Evolutionary conservation across 2,888 invertebrate genomes (phyloP).

Genomic region (Rotaria magnacalcarata): DNA sequence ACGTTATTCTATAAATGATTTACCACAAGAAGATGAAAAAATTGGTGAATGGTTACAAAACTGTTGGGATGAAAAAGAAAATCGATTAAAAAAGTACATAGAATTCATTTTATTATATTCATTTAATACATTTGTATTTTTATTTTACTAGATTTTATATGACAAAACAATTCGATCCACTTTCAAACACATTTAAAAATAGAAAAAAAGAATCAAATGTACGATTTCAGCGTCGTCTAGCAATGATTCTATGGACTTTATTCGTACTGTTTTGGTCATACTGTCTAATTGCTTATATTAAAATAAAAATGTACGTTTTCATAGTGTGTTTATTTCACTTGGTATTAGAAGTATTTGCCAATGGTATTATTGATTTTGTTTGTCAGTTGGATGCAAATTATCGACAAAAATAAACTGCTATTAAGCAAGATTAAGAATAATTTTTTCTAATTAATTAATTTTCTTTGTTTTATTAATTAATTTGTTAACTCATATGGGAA

Average conservation of each 20-base stretch:
- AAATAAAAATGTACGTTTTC: neutral
- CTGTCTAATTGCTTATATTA: neutral
- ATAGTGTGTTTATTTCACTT: neutral
- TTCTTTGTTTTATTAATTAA: no score
- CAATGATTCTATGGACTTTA: neutral
- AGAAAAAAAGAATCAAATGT: neutral
- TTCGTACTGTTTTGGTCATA: neutral
- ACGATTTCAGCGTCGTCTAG: neutral
- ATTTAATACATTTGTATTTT: neutral
- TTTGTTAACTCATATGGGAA: no score
- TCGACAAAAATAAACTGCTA: neutral
- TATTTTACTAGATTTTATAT: neutral
- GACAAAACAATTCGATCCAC: neutral
- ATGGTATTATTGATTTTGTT: neutral
- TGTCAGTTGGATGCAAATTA: neutral
- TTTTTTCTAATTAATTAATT: neutral
- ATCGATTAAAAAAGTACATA: constrained; percentile 35
- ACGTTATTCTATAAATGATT: constrained; percentile 4
- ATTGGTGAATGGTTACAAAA: constrained; percentile 35
- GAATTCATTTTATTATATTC: neutral
- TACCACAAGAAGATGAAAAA: neutral
- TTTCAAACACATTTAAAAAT: neutral
- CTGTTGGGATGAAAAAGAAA: constrained; percentile 40
- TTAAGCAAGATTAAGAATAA: neutral
- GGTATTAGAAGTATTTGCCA: neutral